Conservation (phyloP, 2,888 invertebrate genomes). For the Formica aserva region DNA sequence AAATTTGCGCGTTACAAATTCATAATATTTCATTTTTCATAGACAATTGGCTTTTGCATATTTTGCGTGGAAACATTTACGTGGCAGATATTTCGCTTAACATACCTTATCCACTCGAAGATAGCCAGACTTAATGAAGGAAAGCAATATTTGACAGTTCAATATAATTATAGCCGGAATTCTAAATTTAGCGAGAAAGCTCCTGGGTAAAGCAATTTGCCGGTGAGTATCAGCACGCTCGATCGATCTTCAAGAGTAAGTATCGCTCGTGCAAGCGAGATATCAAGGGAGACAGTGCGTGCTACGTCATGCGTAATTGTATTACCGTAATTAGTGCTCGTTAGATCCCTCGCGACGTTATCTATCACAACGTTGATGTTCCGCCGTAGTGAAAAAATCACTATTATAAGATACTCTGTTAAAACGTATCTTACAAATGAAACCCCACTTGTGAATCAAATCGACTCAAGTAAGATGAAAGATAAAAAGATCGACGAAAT, state of each 20-base stretch:
- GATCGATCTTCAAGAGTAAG: constrained; percentile 58
- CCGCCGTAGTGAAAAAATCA: constrained; percentile 1
- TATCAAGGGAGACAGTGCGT: constrained; percentile 64
- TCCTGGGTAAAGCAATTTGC: constrained; percentile 43
- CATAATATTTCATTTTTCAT: not conserved
- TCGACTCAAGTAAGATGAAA: not conserved
- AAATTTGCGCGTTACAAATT: not conserved
- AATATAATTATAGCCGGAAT: constrained; percentile 1
- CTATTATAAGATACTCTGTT: not conserved
- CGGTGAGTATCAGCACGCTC: constrained; percentile 49
- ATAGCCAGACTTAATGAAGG: not conserved
- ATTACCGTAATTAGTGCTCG: constrained; percentile 45
- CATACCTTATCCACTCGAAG: not conserved
- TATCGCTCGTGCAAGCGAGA: constrained; percentile 13
- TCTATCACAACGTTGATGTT: not conserved
- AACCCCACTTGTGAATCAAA: not conserved
- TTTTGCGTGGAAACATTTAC: not conserved
- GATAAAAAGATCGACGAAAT: not conserved
- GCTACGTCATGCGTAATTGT: constrained; percentile 30
- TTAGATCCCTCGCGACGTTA: constrained; percentile 3
- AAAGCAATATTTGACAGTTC: not conserved
- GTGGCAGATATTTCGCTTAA: not conserved
- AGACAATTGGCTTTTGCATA: not conserved
- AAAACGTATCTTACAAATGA: not conserved
- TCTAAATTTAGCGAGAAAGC: constrained; percentile 22